Evolutionary conservation across 2,888 invertebrate species (phyloP).

Genomic region (Plemyria rubiginata): DNA sequence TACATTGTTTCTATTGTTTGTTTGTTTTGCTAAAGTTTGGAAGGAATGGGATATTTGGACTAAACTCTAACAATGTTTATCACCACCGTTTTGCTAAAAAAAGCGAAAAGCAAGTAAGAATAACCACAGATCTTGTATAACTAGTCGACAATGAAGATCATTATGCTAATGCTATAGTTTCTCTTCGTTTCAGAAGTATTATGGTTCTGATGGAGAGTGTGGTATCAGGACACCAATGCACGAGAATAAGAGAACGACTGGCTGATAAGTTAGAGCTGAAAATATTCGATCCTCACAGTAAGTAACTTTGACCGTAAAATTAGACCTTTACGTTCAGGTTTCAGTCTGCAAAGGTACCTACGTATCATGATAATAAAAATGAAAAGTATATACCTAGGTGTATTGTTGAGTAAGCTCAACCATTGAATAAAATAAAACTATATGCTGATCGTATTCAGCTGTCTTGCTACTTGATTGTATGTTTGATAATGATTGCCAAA

Average conservation of each 20-base stretch:
- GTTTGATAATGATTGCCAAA: too few species aligned
- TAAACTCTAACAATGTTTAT: slow-evolving; percentile 80
- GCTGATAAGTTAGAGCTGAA: slow-evolving; percentile 91
- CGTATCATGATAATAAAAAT: too few species aligned
- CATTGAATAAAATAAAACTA: too few species aligned
- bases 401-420: too few species aligned
- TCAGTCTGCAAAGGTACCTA: too few species aligned
- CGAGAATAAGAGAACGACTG: slow-evolving; percentile 88
- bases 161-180: neutral
- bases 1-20: too few species aligned
- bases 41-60: neutral
- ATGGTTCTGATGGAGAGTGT: slow-evolving; percentile 93
- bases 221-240: slow-evolving; percentile 90
- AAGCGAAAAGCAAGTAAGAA: slow-evolving; percentile 91
- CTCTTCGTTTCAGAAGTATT: slow-evolving; percentile 83
- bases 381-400: too few species aligned
- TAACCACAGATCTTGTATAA: neutral
- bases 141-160: neutral
- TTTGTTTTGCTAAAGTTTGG: too few species aligned
- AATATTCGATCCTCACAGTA: slow-evolving; percentile 91
- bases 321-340: too few species aligned
- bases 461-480: too few species aligned
- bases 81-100: slow-evolving; percentile 88
- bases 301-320: slow-evolving; percentile 61
- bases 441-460: too few species aligned